Base-by-base conservation (phyloP, 2,797 vertebrate species). In the Vultur gryphus region DNA sequence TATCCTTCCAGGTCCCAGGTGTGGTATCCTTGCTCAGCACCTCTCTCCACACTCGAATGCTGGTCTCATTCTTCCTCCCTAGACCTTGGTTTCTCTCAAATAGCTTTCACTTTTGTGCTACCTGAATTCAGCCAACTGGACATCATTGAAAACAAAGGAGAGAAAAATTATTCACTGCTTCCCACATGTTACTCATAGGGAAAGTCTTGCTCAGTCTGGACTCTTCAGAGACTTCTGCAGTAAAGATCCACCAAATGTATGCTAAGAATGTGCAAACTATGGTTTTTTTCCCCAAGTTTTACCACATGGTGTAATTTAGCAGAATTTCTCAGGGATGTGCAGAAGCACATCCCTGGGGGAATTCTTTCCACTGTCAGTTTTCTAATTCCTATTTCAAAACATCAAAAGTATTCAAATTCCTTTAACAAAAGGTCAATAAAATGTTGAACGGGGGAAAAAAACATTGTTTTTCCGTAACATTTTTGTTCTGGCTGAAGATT, bases 311-410 rank as follows among this genome's bases (percentile, higher is more conserved):
- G 16, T 72, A 57, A 72, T 57, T 62, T 46, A 69, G 35, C 39
- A 76, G 33, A 72, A 62, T 76, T 81, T 93, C 29, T 75, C 13
- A 46, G 26, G 20, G 3, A 21, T n/a, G 13, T 23, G 6, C 41
- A 29, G 41, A 61, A 76, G 7, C 0, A 0, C 19, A 26, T 28
- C 5, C 16, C 18, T 65, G 13, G 31, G 51, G 71, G 11, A 77
- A 54, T 70, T 77, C 16, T 52, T 39, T 35, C 39, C 23, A 31
- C 13, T 75, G 9, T 65, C 13, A 77, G 11, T 70, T 77, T 79
- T 83, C 7, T 33, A 55, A 48, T 58, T 77, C 4, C 5, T 55
- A 41, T 28, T 90, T 73, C 39, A 64, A 75, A 70, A 65, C 5
- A 4, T 62, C 3, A 41, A 26, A 78, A 46, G 2, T 39, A 62